Percentiles rank a stretch among this genome's conserved stretches.
phyloP scores from a whole-genome alignment of 2,113 vertebrate species.

The Odocoileus virginianus region DNA sequence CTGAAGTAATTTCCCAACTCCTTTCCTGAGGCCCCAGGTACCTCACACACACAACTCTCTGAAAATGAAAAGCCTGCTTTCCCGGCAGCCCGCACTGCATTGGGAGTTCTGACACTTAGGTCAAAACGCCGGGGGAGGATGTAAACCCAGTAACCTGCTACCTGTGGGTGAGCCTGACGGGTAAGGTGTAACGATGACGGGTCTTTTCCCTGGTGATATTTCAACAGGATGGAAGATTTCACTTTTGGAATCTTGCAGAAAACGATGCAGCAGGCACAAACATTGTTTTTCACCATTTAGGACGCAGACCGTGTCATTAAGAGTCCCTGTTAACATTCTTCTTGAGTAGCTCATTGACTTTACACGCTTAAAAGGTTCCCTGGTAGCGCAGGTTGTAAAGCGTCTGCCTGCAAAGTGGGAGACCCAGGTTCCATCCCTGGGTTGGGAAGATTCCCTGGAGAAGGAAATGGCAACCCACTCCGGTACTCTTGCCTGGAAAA shows the following conservation, averaged over 20 bases:
- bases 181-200: not conserved
- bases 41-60: not conserved
- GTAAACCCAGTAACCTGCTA: not conserved
- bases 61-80: not conserved
- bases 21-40: not conserved
- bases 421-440: too few relatives aligned
- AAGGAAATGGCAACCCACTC: too few relatives aligned
- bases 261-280: not conserved
- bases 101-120: not conserved
- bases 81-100: not conserved
- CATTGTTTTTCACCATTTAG: not conserved
- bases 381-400: too few relatives aligned
- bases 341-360: not conserved
- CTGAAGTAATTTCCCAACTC: not conserved
- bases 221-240: not conserved
- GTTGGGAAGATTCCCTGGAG: too few relatives aligned
- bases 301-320: not conserved
- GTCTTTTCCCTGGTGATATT: not conserved
- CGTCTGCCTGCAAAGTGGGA: too few relatives aligned
- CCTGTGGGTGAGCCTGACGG: not conserved
- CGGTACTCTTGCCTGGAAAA: too few relatives aligned
- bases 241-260: not conserved
- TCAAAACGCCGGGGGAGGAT: not conserved
- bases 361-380: not conserved
- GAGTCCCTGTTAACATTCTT: not conserved